A percentile compares a stretch with the other conserved stretches of the same genome.
These are phyloP conservation scores for Meghimatium bilineatum DNA, from an alignment of 2,888 invertebrate genomes.

Conservation along the genomic window DNA sequence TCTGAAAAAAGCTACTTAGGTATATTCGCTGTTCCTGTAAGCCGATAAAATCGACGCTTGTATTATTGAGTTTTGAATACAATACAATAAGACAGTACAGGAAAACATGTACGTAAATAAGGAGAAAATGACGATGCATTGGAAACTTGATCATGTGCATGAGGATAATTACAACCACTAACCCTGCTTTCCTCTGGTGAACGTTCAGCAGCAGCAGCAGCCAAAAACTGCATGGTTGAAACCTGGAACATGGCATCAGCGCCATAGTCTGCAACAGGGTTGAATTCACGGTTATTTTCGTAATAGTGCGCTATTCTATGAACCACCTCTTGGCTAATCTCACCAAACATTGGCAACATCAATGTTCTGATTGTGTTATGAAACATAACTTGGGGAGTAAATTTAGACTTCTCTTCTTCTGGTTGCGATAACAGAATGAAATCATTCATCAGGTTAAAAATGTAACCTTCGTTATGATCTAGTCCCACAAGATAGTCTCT, in stretches of 20 bases:
- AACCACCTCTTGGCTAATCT: constrained; percentile 21
- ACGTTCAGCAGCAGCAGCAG: constrained; percentile 9
- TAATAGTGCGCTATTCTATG: constrained; percentile 26
- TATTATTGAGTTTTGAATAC: no score
- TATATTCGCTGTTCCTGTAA: no score
- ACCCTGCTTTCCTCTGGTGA: constrained; percentile 29
- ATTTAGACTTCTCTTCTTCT: neutral
- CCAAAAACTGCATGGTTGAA: neutral
- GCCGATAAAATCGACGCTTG: no score
- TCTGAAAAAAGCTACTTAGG: no score
- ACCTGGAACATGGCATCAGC: constrained; percentile 34
- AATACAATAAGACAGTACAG: no score
- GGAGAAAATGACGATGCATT: no score
- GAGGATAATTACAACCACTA: neutral
- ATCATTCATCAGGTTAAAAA: constrained; percentile 5
- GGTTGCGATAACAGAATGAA: neutral
- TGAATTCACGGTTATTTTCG: neutral
- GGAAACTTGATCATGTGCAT: no score
- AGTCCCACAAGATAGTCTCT: constrained; percentile 33
- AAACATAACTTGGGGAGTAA: constrained; percentile 14
- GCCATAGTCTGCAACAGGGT: constrained; percentile 13
- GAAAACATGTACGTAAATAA: no score
- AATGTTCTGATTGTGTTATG: neutral
- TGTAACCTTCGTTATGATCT: constrained; percentile 39
- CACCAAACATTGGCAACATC: constrained; percentile 2